A percentile compares a stretch with the other conserved stretches of the same genome.
phyloP scores from a whole-genome alignment of 2,113 vertebrate species.

The Oncorhynchus keta region DNA sequence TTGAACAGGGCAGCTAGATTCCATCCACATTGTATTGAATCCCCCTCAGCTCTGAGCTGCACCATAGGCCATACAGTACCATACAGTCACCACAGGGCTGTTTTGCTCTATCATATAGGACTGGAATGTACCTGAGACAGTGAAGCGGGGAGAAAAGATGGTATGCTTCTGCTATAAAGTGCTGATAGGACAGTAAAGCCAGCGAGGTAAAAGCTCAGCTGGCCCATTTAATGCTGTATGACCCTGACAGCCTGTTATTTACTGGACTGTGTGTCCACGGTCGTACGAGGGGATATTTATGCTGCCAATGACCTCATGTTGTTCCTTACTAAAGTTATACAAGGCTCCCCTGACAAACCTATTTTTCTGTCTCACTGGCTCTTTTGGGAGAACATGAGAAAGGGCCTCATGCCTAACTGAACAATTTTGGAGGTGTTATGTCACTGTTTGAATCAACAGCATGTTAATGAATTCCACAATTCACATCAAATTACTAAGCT shows the following conservation, averaged over 20 bases:
- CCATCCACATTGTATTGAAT: no score
- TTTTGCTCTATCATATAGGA: no score
- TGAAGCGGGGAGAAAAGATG: background rate
- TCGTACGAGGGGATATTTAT: constrained; percentile 5
- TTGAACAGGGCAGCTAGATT: constrained; percentile 25
- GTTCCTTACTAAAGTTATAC: constrained; percentile 17
- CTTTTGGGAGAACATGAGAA: constrained; percentile 4
- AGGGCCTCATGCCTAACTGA: constrained; percentile 26
- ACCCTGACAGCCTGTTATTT: constrained; percentile 55
- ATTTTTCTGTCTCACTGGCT: constrained; percentile 27
- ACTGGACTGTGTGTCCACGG: constrained; percentile 5
- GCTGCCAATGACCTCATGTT: constrained; percentile 50
- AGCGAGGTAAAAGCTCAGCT: constrained; percentile 35
- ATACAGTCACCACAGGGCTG: no score
- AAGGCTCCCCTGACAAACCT: constrained; percentile 12
- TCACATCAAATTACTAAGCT: constrained; percentile 20
- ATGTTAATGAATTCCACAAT: constrained; percentile 1
- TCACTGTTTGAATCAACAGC: constrained; percentile 20
- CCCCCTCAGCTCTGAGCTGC: no score
- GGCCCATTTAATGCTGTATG: constrained; percentile 55
- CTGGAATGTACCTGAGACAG: background rate
- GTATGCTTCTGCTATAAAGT: constrained; percentile 51
- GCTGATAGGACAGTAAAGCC: constrained; percentile 55
- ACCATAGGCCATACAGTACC: no score
- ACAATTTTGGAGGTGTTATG: constrained; percentile 29